A percentile compares a stretch with the other conserved stretches of the same genome.
These are phyloP conservation scores for Drosophila lutescens DNA, from an alignment of 2,888 invertebrate species.

Conservation along the genomic window DNA sequence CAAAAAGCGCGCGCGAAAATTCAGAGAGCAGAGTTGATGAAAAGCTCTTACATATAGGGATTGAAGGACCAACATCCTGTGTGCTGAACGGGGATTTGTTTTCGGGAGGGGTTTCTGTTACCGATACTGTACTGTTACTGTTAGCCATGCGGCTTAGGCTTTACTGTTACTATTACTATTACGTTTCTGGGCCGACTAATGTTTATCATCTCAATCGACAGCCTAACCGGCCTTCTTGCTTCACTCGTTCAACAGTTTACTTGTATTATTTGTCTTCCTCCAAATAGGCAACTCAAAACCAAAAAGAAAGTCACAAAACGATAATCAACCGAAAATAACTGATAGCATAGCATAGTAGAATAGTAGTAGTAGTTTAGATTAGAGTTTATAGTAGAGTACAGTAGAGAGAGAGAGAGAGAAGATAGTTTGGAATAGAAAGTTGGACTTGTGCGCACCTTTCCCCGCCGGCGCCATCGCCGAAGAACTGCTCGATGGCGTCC, in stretches of 20 bases:
- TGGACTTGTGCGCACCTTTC: constrained; percentile 89
- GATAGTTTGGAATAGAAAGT: constrained; percentile 47
- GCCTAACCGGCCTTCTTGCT: constrained; percentile 9
- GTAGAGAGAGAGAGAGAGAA: constrained; percentile 47
- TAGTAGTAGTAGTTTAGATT: constrained; percentile 35
- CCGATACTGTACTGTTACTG: constrained; percentile 19
- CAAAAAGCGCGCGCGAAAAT: constrained; percentile 33
- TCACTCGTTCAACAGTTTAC: background rate
- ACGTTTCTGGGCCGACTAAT: constrained; percentile 61
- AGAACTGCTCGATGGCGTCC: constrained; percentile 93
- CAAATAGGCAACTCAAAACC: constrained; percentile 57
- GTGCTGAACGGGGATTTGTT: constrained; percentile 20
- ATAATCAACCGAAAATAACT: constrained; percentile 53
- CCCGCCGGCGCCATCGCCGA: constrained; percentile 88
- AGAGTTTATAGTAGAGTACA: constrained; percentile 36
- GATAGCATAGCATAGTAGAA: constrained; percentile 53
- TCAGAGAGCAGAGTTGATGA: constrained; percentile 37
- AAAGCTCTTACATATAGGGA: constrained; percentile 69
- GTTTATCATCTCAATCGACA: constrained; percentile 68
- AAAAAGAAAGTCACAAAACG: constrained; percentile 48
- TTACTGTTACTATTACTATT: background rate
- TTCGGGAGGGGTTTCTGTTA: constrained; percentile 13
- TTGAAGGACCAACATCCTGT: constrained; percentile 25
- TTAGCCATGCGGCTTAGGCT: too few relatives aligned
- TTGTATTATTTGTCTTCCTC: constrained; percentile 29